phyloP scores from a whole-genome alignment of 2,888 invertebrate genomes.

The Temnothorax unifasciatus region DNA sequence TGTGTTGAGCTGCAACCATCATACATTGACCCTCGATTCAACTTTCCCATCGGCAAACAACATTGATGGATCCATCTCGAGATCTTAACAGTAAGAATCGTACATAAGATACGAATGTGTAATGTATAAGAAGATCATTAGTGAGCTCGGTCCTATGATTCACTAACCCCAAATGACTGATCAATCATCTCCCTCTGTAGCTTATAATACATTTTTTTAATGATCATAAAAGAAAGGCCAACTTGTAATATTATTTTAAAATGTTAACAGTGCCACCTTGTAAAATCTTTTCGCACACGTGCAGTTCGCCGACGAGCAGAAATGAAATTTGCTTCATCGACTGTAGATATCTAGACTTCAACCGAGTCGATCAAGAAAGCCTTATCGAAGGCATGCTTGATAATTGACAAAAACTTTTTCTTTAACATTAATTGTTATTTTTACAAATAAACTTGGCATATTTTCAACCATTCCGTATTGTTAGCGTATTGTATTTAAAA shows the following conservation, averaged over 20 bases:
- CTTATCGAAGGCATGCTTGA: background rate
- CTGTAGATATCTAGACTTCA: conserved; percentile 11
- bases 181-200: background rate
- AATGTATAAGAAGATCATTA: background rate
- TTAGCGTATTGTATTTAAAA: background rate
- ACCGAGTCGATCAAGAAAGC: background rate
- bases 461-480: background rate
- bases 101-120: background rate
- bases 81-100: too few relatives aligned
- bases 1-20: too few relatives aligned
- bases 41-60: too few relatives aligned
- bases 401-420: too few relatives aligned
- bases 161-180: background rate
- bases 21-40: too few relatives aligned
- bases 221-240: background rate
- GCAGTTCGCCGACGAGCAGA: background rate
- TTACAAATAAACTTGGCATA: background rate
- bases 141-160: background rate
- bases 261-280: background rate
- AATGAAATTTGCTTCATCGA: conserved; percentile 27
- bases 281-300: background rate
- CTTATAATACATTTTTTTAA: background rate
- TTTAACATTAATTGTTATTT: background rate
- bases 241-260: conserved; percentile 15
- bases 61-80: too few relatives aligned